Percentiles rank a stretch among this genome's conserved stretches.
Conservation (phyloP, 1,140 invertebrate species). For the Scylla paramamosain region DNA sequence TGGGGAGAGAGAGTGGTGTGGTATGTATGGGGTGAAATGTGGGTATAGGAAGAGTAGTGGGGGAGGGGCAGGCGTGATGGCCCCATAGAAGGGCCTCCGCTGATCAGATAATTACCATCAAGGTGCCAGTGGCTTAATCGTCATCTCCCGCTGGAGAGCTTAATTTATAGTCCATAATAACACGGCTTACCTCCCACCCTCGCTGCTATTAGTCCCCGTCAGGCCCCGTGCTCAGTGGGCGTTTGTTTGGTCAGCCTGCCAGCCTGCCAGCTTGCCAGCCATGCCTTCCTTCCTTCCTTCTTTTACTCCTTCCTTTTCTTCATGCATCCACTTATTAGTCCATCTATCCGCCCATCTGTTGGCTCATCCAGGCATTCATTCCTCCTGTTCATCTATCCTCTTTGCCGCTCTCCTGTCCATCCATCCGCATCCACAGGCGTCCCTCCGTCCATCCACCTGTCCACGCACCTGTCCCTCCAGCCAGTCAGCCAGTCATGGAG, state of each 20-base stretch:
- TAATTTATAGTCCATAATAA: slow-evolving; percentile 66
- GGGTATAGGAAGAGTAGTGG: background rate
- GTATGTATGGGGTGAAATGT: background rate
- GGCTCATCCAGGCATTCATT: background rate
- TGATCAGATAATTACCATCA: slow-evolving; percentile 44
- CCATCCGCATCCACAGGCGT: background rate
- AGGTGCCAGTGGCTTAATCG: slow-evolving; percentile 38
- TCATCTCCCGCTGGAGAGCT: slow-evolving; percentile 33
- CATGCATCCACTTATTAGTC: background rate
- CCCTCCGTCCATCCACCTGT: background rate
- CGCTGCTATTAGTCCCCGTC: slow-evolving; percentile 32
- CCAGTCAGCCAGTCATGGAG: slow-evolving; percentile 35
- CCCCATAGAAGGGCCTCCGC: slow-evolving; percentile 21
- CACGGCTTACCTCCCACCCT: slow-evolving; percentile 44
- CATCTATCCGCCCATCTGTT: background rate
- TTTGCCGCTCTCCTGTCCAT: background rate
- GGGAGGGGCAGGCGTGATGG: background rate
- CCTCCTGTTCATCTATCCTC: background rate
- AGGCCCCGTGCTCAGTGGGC: background rate
- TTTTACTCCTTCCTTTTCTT: background rate
- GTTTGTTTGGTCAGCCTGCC: slow-evolving; percentile 50
- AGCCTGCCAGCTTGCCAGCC: background rate
- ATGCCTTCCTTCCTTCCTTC: background rate
- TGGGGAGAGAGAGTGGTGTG: background rate
- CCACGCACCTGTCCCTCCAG: background rate